Base-by-base conservation (phyloP, 2,888 invertebrate genomes). In the Phoenoteleia sp. region DNA sequence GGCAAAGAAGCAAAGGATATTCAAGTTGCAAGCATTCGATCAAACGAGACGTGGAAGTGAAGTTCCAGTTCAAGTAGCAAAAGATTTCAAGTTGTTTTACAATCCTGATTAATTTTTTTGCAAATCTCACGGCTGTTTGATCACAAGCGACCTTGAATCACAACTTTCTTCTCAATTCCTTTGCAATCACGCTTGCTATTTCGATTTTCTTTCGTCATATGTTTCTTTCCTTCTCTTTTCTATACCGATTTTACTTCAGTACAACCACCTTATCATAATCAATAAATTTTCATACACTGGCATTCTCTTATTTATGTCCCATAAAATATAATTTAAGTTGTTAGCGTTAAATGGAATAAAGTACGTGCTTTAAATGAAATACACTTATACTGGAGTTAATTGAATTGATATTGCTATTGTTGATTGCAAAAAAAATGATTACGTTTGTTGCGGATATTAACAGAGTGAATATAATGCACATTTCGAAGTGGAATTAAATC, bases 61-160 rank as follows among this genome's bases (percentile, higher is more conserved):
- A 69, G 62, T 79, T 79, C 62, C 69, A 54, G 69, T 62, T 67
- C 54, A 67, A 47, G 36, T 67, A 60, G 76, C 76, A 67, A 77
- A 67, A 67, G 56, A 25, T 52, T 66, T 42, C 36, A 13, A 21
- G 47, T 33, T 45, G 58, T 36, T 76, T 25, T 33, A 36, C 36
- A 19, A 25, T 52, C 23, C 13, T 49, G 49, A 66, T 47, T 25
- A 23, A 42, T 21, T 64, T 64, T 47, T 56, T 64, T 75, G 21
- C 66, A 39, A 25, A 67, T 67, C 27, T 56, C 27, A 67, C 49
- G 76, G 66, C 15, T 27, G 36, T 75, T 66, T 75, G 66, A 66
- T 75, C 64, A 54, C 67, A 67, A 17, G 47, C 49, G 33, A 67
- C 49, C 67, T 76, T 67, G 60, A 67, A 67, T 49, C 42, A 42